Evolutionary conservation across 2,797 vertebrate species (phyloP).

Genomic region (Anguilla pacifica): DNA sequence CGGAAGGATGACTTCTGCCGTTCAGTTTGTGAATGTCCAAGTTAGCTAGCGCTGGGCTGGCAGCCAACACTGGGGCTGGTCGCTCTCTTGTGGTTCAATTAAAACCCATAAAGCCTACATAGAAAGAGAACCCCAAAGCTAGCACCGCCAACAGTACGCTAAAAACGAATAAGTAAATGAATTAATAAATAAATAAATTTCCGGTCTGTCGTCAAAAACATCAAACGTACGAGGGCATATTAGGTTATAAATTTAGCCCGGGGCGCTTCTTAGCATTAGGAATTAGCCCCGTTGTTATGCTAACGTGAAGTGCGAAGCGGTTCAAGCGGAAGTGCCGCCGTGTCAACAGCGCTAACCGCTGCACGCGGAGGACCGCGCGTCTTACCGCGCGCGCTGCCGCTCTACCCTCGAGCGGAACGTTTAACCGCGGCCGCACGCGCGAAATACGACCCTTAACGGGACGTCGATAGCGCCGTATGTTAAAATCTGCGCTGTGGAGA

Average conservation of each 20-base stretch:
- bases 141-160: background rate
- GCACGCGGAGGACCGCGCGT: background rate
- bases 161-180: too few species aligned
- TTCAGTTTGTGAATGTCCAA: background rate
- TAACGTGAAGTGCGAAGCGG: background rate
- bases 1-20: background rate
- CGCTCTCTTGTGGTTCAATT: background rate
- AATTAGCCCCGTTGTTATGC: background rate
- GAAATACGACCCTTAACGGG: background rate
- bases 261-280: background rate
- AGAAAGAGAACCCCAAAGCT: background rate
- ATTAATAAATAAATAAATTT: too few species aligned
- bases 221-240: background rate
- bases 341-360: background rate
- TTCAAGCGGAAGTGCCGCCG: background rate
- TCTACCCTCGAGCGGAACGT: background rate
- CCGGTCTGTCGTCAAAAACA: background rate
- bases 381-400: background rate
- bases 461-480: background rate
- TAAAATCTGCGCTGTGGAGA: background rate
- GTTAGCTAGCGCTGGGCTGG: background rate
- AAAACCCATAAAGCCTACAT: background rate
- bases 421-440: background rate
- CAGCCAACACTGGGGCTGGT: background rate
- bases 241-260: background rate